Evolutionary conservation across 2,888 invertebrate genomes (phyloP), one percentile per base, ranked within the genome.

Genomic region (Chrysina gloriosa): DNA sequence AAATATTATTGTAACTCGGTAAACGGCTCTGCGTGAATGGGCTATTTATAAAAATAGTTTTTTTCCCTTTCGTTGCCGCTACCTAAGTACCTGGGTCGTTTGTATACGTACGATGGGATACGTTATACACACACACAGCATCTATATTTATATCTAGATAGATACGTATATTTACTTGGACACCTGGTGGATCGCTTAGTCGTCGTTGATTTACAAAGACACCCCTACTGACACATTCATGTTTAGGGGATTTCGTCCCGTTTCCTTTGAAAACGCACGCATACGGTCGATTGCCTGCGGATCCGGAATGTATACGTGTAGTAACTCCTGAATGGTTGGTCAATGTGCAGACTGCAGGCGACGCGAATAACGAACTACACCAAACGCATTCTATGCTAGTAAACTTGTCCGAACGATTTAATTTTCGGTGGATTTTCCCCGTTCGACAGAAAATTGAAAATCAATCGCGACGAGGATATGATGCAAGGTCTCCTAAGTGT

Each of bases 261-360:
- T 70, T 73, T 73, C 72, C 75, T 74, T 73, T 75, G 75, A 73
- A 72, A 72, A 61, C 67, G 54, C 58, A 67, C 64, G 42, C 47
- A 64, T 63, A 72, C 72, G 69, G 70, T 73, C 69, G 71, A 71
- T 68, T 72, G 73, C 66, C 70, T 69, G 69, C 73, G 70, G 72
- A 74, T 71, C 73, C 23, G 61, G 68, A 75, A 74, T 74, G n/a
- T n/a, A n/a, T n/a, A 73, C 71, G 72, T 71, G 6, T 48, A 23
- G 7, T n/a, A 75, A 75, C 76, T 77, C 71, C 71, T 72, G 71
- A 73, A 74, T 36, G 56, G 25, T 34, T 75, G 76, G 75, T 71
- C 75, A 77, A 75, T 76, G 73, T 76, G 76, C 75, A 77, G 73
- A 74, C 71, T 71, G 70, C 69, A 50, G 21, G 4, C 19, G 21